Conservation (phyloP, 2,113 vertebrate genomes). For the Myrmecophaga tridactyla region DNA sequence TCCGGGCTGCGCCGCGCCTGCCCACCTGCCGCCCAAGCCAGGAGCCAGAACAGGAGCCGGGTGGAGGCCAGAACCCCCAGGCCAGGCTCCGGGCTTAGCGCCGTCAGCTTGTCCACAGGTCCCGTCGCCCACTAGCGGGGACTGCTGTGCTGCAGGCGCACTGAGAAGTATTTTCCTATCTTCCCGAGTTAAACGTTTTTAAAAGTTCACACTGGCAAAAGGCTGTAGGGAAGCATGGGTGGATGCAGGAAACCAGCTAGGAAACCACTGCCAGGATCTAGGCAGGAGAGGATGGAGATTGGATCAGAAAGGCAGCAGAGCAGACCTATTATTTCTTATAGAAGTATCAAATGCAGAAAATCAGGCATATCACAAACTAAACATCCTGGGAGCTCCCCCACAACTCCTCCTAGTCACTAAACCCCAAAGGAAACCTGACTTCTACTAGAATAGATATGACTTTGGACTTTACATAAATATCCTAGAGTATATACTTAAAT, state of each 20-base stretch:
- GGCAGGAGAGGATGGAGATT: neutral
- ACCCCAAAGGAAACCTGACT: neutral
- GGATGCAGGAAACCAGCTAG: neutral
- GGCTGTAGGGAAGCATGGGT: accelerated
- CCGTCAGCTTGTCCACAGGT: too few relatives aligned
- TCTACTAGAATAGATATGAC: neutral
- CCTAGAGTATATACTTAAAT: neutral
- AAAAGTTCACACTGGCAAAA: neutral
- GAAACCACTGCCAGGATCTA: neutral
- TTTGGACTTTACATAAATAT: neutral
- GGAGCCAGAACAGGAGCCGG: too few relatives aligned
- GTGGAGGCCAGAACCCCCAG: too few relatives aligned
- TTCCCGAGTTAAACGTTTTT: neutral
- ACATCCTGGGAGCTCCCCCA: too few relatives aligned
- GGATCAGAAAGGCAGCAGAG: neutral
- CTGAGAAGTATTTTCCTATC: too few relatives aligned
- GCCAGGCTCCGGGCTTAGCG: too few relatives aligned
- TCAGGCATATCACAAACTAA: neutral
- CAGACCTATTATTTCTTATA: neutral
- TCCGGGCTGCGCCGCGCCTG: too few relatives aligned
- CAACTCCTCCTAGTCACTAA: neutral
- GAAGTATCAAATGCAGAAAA: neutral
- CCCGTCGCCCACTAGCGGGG: too few relatives aligned
- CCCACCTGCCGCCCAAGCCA: too few relatives aligned
- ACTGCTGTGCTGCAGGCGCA: too few relatives aligned